These are phyloP conservation scores for Monopterus albus DNA, from an alignment of 2,113 vertebrate species.

Conservation along the genomic window DNA sequence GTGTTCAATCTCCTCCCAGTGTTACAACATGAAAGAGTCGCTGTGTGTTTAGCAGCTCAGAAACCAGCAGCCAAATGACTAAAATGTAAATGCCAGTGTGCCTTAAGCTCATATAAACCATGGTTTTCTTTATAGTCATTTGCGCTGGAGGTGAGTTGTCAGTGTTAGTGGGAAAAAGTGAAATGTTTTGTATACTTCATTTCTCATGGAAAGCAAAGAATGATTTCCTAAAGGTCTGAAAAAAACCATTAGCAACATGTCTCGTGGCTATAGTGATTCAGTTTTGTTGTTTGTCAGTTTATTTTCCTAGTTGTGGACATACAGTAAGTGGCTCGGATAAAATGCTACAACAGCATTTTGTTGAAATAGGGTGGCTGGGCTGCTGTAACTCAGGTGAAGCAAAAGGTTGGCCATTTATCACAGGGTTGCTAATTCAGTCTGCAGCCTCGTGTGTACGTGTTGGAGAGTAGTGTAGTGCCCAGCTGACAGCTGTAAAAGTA, in stretches of 20 bases:
- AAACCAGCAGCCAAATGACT: slow-evolving; percentile 3
- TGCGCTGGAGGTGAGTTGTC: slow-evolving; percentile 1
- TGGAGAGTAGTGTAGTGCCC: too few species aligned
- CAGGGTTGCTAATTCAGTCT: too few species aligned
- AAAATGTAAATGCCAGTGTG: slow-evolving; percentile 1
- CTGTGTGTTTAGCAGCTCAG: slow-evolving; percentile 20
- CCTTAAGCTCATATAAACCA: background rate
- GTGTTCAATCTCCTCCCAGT: slow-evolving; percentile 35
- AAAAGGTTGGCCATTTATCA: background rate
- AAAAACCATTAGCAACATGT: background rate
- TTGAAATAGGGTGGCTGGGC: background rate
- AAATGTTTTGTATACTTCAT: background rate
- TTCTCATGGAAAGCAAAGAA: background rate
- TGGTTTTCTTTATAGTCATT: background rate
- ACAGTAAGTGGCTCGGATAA: too few species aligned
- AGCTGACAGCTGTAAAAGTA: too few species aligned
- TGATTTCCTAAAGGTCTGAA: background rate
- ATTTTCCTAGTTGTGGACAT: too few species aligned
- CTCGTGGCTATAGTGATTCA: too few species aligned
- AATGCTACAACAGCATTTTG: too few species aligned
- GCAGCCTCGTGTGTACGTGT: too few species aligned
- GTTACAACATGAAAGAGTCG: slow-evolving; percentile 5
- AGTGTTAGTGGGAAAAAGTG: background rate
- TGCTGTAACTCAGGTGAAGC: too few species aligned
- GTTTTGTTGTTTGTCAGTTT: too few species aligned